Evolutionary conservation across 2,113 vertebrate genomes (phyloP), one percentile per base, ranked within the genome.

Genomic region (Willisornis vidua): DNA sequence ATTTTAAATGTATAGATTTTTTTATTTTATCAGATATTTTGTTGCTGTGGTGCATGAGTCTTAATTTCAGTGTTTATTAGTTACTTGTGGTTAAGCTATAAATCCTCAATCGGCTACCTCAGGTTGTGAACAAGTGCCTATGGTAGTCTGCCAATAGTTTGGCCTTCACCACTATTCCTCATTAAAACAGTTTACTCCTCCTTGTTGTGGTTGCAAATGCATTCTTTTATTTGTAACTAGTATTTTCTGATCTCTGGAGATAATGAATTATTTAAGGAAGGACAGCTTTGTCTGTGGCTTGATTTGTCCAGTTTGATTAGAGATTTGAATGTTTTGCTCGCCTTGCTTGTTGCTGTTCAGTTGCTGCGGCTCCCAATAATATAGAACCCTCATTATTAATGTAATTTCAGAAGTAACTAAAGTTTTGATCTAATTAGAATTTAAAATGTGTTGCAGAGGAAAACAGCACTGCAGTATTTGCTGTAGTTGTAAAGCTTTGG

Each of bases 321-420:
- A 82, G 78, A 65, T 25, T 49, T 70, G 35, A 70, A 70, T 65
- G 43, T 55, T 82, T 48, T 73, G 39, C 15, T 85, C 66, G 65
- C 18, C 61, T 78, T 70, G 45, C 59, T 74, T 78, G 55, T 78
- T 39, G 67, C 61, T 70, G 31, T 83, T 89, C 5, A 86, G 72
- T 83, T 82, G 45, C 66, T 70, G 58, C 3, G 1, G 35, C 86
- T 91, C 62, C 45, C 14, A 57, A 3, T 61, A 78, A 74, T 74
- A 51, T 35, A 66, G 51, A 79, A 39, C 11, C 20, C 61, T 82
- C 33, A 45, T 87, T 84, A 90, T 78, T 78, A 91, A 74, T 82
- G 35, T 88, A 39, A 82, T 89, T 85, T 93, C 55, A 93, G 55
- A 93, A 78, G 61, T 89, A 89, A 74, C 84, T 82, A 15, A 85